Evolutionary conservation across 1,140 invertebrate genomes (phyloP).

Genomic region (Heliconius hewitsoni): DNA sequence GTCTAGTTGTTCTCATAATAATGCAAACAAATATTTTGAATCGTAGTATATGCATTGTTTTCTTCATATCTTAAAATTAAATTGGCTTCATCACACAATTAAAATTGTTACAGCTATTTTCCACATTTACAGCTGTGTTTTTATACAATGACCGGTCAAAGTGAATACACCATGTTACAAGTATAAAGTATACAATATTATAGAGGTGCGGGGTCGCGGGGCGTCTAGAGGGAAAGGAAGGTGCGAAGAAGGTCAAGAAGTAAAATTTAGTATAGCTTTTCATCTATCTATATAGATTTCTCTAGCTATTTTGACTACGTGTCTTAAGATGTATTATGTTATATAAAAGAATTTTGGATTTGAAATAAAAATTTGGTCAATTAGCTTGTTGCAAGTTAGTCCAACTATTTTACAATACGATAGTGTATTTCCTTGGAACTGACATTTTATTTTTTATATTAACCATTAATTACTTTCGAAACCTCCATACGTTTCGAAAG

Average conservation of each 20-base stretch:
- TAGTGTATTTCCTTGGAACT: too few species aligned
- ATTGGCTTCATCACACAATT: too few species aligned
- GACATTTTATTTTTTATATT: too few species aligned
- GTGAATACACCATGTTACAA: not conserved
- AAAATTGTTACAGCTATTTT: not conserved
- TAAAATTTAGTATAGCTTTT: slow-evolving; percentile 5
- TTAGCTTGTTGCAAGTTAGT: too few species aligned
- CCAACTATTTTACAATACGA: too few species aligned
- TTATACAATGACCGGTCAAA: not conserved
- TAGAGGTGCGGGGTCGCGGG: slow-evolving; percentile 14
- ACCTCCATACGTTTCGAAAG: too few species aligned
- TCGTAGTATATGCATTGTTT: too few species aligned
- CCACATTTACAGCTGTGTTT: not conserved
- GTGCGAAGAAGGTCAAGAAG: not conserved
- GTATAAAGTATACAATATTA: slow-evolving; percentile 6
- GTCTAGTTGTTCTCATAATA: too few species aligned
- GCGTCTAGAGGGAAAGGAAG: slow-evolving; percentile 7
- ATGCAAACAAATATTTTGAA: too few species aligned
- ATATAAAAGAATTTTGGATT: not conserved
- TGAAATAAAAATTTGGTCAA: too few species aligned
- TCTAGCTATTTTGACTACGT: slow-evolving; percentile 3
- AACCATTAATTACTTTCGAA: too few species aligned
- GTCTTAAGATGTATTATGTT: not conserved
- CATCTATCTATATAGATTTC: slow-evolving; percentile 27
- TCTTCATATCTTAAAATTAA: too few species aligned